These are phyloP conservation scores for Aplidium turbinatum DNA, from an alignment of 23 tunicate species.

Conservation along the genomic window DNA sequence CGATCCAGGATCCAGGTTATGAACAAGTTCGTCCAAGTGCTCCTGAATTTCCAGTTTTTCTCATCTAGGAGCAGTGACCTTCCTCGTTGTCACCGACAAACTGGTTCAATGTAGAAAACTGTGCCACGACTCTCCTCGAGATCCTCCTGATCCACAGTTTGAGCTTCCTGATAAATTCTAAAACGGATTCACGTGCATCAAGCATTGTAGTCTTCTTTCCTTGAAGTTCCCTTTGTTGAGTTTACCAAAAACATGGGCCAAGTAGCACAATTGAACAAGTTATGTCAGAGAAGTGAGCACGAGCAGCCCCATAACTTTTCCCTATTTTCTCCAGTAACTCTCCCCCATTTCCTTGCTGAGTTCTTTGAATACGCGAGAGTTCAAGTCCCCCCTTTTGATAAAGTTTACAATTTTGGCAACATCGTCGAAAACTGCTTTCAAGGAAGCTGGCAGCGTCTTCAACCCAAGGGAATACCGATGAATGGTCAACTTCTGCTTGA, in stretches of 20 bases:
- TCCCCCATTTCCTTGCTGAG: slow-evolving; percentile 8
- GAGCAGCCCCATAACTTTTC: neutral
- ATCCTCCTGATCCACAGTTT: slow-evolving; percentile 23
- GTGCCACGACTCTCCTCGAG: slow-evolving; percentile 17
- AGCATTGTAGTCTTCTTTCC: slow-evolving; percentile 22
- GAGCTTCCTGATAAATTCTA: slow-evolving; percentile 14
- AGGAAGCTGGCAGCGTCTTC: slow-evolving; percentile 15
- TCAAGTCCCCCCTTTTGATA: neutral
- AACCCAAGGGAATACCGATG: slow-evolving; percentile 2
- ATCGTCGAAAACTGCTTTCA: slow-evolving; percentile 3
- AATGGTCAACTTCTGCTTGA: slow-evolving; percentile 6
- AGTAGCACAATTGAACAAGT: slow-evolving; percentile 12
- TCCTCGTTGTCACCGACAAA: slow-evolving; percentile 7
- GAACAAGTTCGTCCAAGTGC: slow-evolving; percentile 5
- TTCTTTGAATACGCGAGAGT: neutral
- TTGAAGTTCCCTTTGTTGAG: slow-evolving; percentile 22
- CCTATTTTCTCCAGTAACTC: slow-evolving; percentile 6
- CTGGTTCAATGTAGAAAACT: slow-evolving; percentile 18
- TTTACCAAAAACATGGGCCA: slow-evolving; percentile 10
- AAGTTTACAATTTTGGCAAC: neutral
- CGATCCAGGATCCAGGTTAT: neutral
- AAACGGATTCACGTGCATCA: slow-evolving; percentile 17
- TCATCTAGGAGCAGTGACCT: slow-evolving; percentile 6
- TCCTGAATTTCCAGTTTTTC: too few species aligned
- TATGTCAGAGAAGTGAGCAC: slow-evolving; percentile 7